Percentiles rank a stretch among this genome's conserved stretches.
phyloP scores from a whole-genome alignment of 2,888 invertebrate genomes.

The Drosophila neutralis region DNA sequence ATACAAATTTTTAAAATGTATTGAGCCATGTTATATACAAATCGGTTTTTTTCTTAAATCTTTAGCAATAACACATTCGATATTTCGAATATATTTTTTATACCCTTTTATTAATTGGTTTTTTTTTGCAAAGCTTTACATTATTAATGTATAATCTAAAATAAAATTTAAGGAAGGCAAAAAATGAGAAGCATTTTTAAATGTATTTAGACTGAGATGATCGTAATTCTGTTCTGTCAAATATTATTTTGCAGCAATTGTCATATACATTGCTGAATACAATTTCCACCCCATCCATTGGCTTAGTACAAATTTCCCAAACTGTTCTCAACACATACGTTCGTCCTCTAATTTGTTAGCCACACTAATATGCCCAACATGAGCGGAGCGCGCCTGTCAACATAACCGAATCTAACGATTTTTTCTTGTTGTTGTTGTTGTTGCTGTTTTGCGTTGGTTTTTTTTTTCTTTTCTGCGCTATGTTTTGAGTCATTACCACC shows the following conservation, averaged over 20 bases:
- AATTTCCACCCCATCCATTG: conserved; percentile 5
- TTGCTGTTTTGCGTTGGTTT: conserved; percentile 49
- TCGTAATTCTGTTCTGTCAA: background rate
- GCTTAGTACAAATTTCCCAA: conserved; percentile 6
- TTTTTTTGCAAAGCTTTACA: background rate
- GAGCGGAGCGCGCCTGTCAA: conserved; percentile 55
- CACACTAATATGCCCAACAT: conserved; percentile 5
- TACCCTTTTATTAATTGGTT: background rate
- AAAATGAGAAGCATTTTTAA: background rate
- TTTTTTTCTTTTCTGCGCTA: conserved; percentile 63
- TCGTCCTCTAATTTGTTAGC: conserved; percentile 19
- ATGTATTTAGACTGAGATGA: background rate
- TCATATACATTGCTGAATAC: background rate
- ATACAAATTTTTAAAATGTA: background rate
- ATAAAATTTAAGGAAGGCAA: background rate
- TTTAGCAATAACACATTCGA: background rate
- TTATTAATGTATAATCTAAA: background rate
- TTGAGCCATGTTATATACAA: background rate
- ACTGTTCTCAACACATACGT: conserved; percentile 1
- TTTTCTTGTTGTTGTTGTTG: conserved; percentile 39
- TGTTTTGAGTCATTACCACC: conserved; percentile 82
- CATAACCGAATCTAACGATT: conserved; percentile 67
- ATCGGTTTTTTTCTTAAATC: background rate
- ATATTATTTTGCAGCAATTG: background rate
- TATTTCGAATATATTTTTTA: background rate